Conservation (phyloP, 2,888 invertebrate genomes). For the Noctua janthina region DNA sequence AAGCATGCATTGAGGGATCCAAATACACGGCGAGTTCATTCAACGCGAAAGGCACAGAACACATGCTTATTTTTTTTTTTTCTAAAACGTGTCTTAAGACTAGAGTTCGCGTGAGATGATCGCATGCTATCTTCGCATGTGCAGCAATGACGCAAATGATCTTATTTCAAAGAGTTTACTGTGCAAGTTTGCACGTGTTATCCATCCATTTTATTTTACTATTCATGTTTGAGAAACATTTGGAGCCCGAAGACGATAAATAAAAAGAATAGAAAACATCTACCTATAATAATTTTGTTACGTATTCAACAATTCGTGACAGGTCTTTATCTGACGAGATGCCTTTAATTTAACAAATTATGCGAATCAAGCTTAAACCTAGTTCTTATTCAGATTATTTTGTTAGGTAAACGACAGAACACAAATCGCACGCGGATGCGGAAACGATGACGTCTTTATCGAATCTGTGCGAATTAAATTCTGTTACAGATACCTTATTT, state of each 20-base stretch:
- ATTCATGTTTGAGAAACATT: constrained; percentile 40
- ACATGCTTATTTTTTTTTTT: constrained; percentile 22
- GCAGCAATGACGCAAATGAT: constrained; percentile 69
- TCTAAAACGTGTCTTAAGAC: neutral
- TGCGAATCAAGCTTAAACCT: neutral
- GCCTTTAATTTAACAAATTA: neutral
- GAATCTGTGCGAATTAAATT: neutral
- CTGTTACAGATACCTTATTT: neutral
- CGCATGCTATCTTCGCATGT: constrained; percentile 64
- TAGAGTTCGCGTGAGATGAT: constrained; percentile 62
- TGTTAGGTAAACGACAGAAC: neutral
- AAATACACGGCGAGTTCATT: constrained; percentile 21
- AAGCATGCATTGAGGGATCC: constrained; percentile 15
- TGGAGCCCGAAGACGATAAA: constrained; percentile 31
- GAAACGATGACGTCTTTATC: neutral
- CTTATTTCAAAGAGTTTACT: constrained; percentile 55
- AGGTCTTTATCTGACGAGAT: constrained; percentile 2
- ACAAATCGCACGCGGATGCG: neutral
- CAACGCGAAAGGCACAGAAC: constrained; percentile 3
- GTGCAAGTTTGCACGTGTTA: constrained; percentile 52
- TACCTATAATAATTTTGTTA: constrained; percentile 6
- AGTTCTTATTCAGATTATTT: neutral
- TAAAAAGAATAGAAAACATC: constrained; percentile 34
- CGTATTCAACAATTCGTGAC: constrained; percentile 11
- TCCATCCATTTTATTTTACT: constrained; percentile 47